phyloP scores from a whole-genome alignment of 2,113 vertebrate species.

The Pao palembangensis region DNA sequence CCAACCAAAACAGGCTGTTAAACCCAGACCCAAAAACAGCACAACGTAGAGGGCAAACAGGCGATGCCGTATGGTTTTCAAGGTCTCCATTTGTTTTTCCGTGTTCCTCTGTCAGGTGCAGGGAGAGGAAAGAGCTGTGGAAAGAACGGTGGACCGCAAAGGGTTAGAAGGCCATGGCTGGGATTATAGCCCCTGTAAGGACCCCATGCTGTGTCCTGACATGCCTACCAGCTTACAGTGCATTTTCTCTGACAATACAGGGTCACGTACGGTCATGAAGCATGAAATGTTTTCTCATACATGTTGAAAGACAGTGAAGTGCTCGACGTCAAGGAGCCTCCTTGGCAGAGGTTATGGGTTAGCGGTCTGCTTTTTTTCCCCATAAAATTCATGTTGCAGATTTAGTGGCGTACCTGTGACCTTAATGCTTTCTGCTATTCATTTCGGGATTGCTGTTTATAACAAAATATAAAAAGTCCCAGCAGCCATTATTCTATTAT shows the following conservation, averaged over 20 bases:
- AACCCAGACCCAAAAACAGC: constrained; percentile 12
- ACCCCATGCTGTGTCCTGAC: constrained; percentile 73
- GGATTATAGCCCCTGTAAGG: constrained; percentile 71
- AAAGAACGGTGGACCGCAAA: constrained; percentile 52
- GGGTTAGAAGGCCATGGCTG: constrained; percentile 72
- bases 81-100: constrained; percentile 76
- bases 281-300: constrained; percentile 63
- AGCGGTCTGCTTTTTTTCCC: constrained; percentile 9
- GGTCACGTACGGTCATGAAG: constrained; percentile 63
- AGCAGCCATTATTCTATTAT: too few relatives aligned
- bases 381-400: constrained; percentile 43
- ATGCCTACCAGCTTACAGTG: constrained; percentile 72
- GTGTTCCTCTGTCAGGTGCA: constrained; percentile 66
- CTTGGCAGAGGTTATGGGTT: constrained; percentile 52
- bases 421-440: neutral
- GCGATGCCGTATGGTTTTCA: constrained; percentile 72
- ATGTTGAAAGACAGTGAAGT: constrained; percentile 58
- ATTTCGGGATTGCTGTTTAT: neutral
- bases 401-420: constrained; percentile 42
- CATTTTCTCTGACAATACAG: constrained; percentile 72
- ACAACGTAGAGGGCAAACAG: constrained; percentile 68
- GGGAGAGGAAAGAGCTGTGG: constrained; percentile 43
- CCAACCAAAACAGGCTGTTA: constrained; percentile 36
- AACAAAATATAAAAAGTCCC: too few relatives aligned
- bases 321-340: constrained; percentile 24